Conservation (phyloP, 1,140 invertebrate genomes). For the Pissodes strobi region DNA sequence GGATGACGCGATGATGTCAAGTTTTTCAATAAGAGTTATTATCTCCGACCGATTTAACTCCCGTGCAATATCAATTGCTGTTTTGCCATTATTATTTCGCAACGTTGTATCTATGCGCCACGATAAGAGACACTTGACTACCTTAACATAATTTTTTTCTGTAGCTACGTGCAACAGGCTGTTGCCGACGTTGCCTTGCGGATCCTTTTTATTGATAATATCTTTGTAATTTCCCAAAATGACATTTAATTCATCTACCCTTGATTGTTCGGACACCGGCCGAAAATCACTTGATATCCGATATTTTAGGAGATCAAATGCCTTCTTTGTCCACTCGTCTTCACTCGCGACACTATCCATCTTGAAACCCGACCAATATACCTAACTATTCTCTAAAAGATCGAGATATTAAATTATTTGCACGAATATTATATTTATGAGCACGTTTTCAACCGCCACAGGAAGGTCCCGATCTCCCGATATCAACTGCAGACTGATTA, state of each 20-base stretch:
- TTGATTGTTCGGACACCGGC: not conserved
- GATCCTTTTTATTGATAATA: not conserved
- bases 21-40: not conserved
- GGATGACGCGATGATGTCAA: not conserved
- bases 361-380: too few species aligned
- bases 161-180: not conserved
- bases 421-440: too few species aligned
- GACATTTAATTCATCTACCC: not conserved
- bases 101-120: not conserved
- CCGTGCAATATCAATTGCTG: not conserved
- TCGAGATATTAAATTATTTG: too few species aligned
- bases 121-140: not conserved
- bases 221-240: not conserved
- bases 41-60: not conserved
- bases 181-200: not conserved
- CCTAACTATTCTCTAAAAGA: too few species aligned
- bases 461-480: too few species aligned
- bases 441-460: too few species aligned
- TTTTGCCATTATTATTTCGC: not conserved
- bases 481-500: too few species aligned
- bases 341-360: not conserved
- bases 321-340: not conserved
- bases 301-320: not conserved
- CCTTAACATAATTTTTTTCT: not conserved
- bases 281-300: not conserved